Base-by-base conservation (phyloP, 2,888 invertebrate genomes). In the Lasius platythorax region DNA sequence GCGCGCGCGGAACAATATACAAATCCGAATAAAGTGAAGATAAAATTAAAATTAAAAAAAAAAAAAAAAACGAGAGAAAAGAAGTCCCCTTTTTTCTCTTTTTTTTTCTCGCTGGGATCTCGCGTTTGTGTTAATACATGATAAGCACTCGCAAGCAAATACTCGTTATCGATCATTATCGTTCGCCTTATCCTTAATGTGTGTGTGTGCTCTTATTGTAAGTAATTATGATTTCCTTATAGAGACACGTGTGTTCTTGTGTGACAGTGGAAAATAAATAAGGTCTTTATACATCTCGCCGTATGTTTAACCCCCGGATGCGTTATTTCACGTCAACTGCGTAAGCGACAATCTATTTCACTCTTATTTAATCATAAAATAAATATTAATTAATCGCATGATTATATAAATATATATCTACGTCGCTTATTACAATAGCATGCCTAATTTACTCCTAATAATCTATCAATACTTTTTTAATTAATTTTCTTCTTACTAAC, bases 151-250 rank as follows among this genome's bases (percentile, higher is more conserved):
- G 84, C 85, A 85, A 88, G 87, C 82, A 85, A 90, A 87, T 87
- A 87, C 82, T 82, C 85, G 78, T 89, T 87, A 86, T 88, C 87
- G 78, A 85, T 88, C 87, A 76, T 84, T 78, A 85, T 83, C 86
- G 76, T 84, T 87, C 87, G 74, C 84, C 82, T 86, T 85, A 84
- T 70, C 82, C 74, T 72, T 89, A 87, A 85, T 89, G 85, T 89
- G 85, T 89, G 87, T 89, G 84, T 89, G 37, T 37, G 84, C 67
- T 85, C 85, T 91, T 90, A 88, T 74, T 82, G 78, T 87, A 87
- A 30, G 70, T 87, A 84, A 85, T 89, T 87, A 89, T 88, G 87
- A 85, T 84, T 88, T 83, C 82, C 84, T 78, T 89, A 89, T 88
- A 88, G 84, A 89, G 86, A 88, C 82, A 86, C 78, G 79, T 50